Base-by-base conservation (phyloP, 2,888 invertebrate genomes). In the Nebria brevicollis region DNA sequence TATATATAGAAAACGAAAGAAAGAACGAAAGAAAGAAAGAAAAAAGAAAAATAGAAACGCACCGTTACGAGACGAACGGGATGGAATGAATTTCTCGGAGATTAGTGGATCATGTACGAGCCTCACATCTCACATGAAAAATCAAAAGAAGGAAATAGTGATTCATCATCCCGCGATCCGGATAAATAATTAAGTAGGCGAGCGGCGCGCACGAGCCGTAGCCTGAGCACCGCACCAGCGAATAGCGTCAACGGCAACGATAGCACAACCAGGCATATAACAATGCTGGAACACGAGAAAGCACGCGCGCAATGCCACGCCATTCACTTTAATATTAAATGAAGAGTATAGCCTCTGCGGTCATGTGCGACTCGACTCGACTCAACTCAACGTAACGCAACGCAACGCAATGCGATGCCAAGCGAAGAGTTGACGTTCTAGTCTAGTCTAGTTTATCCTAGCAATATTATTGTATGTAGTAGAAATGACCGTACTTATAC, bases 281-380 rank as follows among this genome's bases (percentile, higher is more conserved):
- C 54, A 54, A 54, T 54, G 54, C 54, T 54, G 54, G 54, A 54
- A 54, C 54, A 54, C 54, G 54, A 54, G 54, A 54, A 54, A 54
- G 54, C 54, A 54, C 15, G 54, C 13, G 43, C 43, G 65, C 66
- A 65, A 75, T 75, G 76, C 80, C 75, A 65, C 81, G 72, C 66
- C 81, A 76, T 77, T 81, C 81, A 81, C 77, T 81, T 81, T 81
- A 81, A 81, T 81, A 81, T 81, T 81, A 73, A 43, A 81, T 81
- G 81, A 77, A 13, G 75, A 54, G 54, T 66, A 66, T 73, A 76
- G 41, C n/a, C 34, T 26, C 73, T 11, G 43, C 73, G 73, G 42
- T 73, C 73, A 20, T 43, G 73, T 73, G 41, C 15, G 70, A 70
- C 70, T 25, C 34, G 20, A 20, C 20, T 20, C 20, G 20, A 20